These are phyloP conservation scores for Helicoverpa assulta DNA, from an alignment of 2,888 invertebrate genomes.

Conservation along the genomic window DNA sequence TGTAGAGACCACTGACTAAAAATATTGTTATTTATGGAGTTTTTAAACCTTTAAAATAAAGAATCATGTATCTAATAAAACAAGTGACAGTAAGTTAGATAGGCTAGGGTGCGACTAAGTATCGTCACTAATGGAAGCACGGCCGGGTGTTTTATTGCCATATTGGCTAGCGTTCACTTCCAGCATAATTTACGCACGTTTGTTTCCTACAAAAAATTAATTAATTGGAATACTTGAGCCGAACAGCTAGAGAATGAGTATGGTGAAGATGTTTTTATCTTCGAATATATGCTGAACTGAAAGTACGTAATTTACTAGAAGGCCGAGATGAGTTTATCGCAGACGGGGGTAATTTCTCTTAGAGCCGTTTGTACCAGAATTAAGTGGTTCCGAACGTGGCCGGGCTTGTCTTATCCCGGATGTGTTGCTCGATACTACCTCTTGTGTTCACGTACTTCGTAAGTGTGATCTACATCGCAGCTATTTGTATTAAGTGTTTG, in stretches of 20 bases:
- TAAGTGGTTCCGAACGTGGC: slow-evolving; percentile 59
- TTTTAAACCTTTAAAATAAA: too few species aligned
- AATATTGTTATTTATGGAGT: too few species aligned
- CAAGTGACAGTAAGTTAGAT: too few species aligned
- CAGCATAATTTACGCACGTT: too few species aligned
- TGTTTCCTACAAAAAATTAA: neutral
- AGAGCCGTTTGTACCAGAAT: slow-evolving; percentile 56
- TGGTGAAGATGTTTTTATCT: slow-evolving; percentile 29
- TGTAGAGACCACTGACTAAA: too few species aligned
- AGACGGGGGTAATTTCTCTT: slow-evolving; percentile 58
- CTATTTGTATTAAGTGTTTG: slow-evolving; percentile 11
- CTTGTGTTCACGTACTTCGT: slow-evolving; percentile 19
- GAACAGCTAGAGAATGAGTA: slow-evolving; percentile 3
- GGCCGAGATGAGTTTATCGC: slow-evolving; percentile 62
- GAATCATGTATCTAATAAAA: too few species aligned
- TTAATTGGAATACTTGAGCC: neutral
- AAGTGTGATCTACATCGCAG: slow-evolving; percentile 22
- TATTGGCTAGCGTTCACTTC: too few species aligned
- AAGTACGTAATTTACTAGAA: slow-evolving; percentile 58
- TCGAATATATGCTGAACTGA: slow-evolving; percentile 49
- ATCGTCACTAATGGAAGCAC: too few species aligned
- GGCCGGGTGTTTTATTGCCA: too few species aligned
- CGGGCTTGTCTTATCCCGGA: slow-evolving; percentile 31
- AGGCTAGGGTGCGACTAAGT: too few species aligned
- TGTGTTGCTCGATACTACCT: slow-evolving; percentile 21